Base-by-base conservation (phyloP, 2,797 vertebrate genomes). In the Rachycentron canadum region DNA sequence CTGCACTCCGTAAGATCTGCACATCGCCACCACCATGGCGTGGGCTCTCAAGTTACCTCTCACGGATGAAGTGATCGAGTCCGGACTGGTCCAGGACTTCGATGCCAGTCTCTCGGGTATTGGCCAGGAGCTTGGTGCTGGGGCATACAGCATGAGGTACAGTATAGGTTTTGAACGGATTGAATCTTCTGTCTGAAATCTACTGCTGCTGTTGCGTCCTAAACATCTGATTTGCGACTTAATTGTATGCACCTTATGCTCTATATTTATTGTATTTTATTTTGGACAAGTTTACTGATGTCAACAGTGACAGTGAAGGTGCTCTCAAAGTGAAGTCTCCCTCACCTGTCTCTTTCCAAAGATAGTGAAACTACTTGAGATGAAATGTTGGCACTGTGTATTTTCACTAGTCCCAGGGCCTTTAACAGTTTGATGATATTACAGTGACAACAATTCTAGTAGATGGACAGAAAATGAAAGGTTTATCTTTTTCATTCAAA, bases 131-230 rank as follows among this genome's bases (percentile, higher is more conserved):
- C 95, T 99, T 36, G 98, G 98, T 32, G 97, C 98, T 0, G 98
- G 98, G 69, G 98, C 98, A 16, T 99, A 99, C 91, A 99, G 98
- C 91, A 99, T 99, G 98, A 99, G 98, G 98, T 99, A 95, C 85
- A 87, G 81, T 59, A 49, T 30, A 7, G 41, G 17, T 61, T 60
- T 38, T 61, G 17, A 19, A 34, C 1, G 7, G 26, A 1, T 49
- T 21, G 2, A 28, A 14, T 41, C 50, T 32, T 26, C 0, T 72
- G 25, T 41, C 21, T 30, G 3, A 19, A 23, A 21, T n/a, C 0
- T 17, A 19, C 5, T 71, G 30, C 40, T 62, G 7, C 16, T 23
- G 7, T 49, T 36, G 12, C 4, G 12, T 43, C 10, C 13, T 40
- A 23, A 25, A 30, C 16, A 50, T 36, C n/a, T 50, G n/a, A 23